phyloP scores from a whole-genome alignment of 35 echinoderm and acorn worm species.

The Heliocidaris tuberculata region DNA sequence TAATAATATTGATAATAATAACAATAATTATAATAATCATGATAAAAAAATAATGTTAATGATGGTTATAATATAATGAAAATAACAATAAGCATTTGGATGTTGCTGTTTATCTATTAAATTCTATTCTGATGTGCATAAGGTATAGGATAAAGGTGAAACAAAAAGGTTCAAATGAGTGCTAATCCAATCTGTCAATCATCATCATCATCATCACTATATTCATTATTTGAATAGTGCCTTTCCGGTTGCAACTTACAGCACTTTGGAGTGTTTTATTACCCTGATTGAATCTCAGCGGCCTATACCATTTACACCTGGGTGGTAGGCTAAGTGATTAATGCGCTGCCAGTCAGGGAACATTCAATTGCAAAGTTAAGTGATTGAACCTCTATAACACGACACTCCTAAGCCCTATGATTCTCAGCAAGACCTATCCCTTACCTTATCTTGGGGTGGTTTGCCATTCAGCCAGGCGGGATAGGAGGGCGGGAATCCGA shows the following conservation, averaged over 20 bases:
- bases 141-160: too few species aligned
- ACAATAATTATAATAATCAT: too few species aligned
- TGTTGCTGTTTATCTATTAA: too few species aligned
- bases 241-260: not conserved
- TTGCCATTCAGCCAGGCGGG: conserved; percentile 59
- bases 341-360: not conserved
- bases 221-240: too few species aligned
- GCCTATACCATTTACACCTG: not conserved
- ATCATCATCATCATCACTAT: too few species aligned
- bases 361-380: not conserved
- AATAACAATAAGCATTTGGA: too few species aligned
- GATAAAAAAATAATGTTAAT: too few species aligned
- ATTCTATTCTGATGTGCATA: too few species aligned
- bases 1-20: too few species aligned
- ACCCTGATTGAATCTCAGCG: not conserved
- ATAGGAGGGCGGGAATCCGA: conserved; percentile 80
- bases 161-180: too few species aligned
- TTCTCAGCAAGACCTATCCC: not conserved
- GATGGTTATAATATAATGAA: too few species aligned
- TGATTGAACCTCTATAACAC: not conserved
- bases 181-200: too few species aligned
- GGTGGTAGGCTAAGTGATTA: not conserved
- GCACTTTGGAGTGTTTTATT: not conserved
- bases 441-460: conserved; percentile 67
- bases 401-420: not conserved